Evolutionary conservation across 2,797 vertebrate genomes (phyloP).

Genomic region (Acipenser oxyrinchus): DNA sequence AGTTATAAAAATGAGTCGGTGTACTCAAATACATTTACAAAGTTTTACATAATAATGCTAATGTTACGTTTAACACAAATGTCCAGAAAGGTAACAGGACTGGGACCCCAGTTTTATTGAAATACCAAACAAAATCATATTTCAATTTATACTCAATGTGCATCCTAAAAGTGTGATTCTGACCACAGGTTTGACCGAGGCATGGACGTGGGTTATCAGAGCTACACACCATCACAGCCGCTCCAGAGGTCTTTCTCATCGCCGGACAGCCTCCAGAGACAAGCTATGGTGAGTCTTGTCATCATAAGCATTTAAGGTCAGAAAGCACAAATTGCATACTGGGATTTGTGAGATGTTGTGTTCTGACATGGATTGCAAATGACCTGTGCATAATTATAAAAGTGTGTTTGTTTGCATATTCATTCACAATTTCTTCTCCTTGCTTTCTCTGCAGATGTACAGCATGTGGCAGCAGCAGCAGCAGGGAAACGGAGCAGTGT

Average conservation of each 20-base stretch:
- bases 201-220: conserved; percentile 36
- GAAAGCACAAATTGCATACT: fast-evolving
- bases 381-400: not conserved
- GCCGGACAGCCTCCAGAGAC: conserved; percentile 73
- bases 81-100: not conserved
- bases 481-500: conserved; percentile 27
- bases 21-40: no score
- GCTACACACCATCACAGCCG: conserved; percentile 39
- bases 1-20: no score
- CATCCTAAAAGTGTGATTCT: no score
- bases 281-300: conserved; percentile 62
- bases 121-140: no score
- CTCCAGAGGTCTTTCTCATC: conserved; percentile 60
- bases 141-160: no score
- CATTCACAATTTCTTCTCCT: not conserved
- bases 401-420: not conserved
- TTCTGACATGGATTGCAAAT: not conserved
- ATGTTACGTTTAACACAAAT: not conserved
- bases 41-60: not conserved
- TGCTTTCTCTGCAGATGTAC: conserved; percentile 59
- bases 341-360: not conserved
- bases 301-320: not conserved
- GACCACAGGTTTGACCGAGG: conserved; percentile 39
- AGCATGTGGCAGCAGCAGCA: conserved; percentile 58
- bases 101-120: no score